These are phyloP conservation scores for Petroica traversi DNA, from an alignment of 2,113 vertebrate species.

Conservation along the genomic window DNA sequence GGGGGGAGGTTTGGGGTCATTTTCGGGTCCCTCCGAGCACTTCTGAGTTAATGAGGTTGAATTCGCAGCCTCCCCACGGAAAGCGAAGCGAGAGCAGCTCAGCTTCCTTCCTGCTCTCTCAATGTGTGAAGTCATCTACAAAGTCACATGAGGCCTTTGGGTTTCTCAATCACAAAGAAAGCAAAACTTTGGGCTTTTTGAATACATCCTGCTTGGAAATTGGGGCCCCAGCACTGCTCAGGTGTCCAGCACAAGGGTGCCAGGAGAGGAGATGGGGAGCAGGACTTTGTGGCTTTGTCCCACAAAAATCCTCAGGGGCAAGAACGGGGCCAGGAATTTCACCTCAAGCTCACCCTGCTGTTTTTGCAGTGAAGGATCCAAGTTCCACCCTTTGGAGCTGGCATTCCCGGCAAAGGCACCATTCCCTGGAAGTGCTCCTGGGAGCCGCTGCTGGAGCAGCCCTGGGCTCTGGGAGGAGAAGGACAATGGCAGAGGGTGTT, in stretches of 20 bases:
- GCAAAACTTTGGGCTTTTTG: neutral
- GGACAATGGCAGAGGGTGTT: neutral
- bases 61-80: neutral
- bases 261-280: neutral
- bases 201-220: neutral
- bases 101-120: constrained; percentile 70
- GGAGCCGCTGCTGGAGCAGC: neutral
- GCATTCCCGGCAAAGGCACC: neutral
- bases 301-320: neutral
- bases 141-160: constrained; percentile 54
- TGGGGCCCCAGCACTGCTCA: accelerated
- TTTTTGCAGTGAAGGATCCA: neutral
- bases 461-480: neutral
- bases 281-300: neutral
- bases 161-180: constrained; percentile 2
- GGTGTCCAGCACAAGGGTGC: neutral
- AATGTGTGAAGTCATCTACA: constrained; percentile 54
- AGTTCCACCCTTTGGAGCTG: neutral
- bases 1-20: neutral
- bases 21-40: neutral
- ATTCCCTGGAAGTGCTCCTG: neutral
- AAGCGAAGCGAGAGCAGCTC: constrained; percentile 20
- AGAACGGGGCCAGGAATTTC: constrained; percentile 14
- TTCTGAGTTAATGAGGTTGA: neutral
- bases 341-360: neutral